Evolutionary conservation across 1,140 invertebrate species (phyloP).

Genomic region (Papilio aristodemus): DNA sequence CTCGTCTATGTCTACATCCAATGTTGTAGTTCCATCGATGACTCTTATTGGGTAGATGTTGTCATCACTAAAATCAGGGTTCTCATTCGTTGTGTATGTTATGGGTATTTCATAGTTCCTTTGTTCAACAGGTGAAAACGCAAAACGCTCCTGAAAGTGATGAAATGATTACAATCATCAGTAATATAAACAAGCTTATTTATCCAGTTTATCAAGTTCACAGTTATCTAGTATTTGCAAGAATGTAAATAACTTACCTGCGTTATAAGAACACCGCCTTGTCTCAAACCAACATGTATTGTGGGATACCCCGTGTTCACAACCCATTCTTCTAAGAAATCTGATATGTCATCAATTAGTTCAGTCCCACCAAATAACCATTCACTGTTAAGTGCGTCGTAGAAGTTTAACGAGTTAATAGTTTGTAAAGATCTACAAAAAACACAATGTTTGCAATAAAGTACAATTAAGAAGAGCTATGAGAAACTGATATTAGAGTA

Average conservation of each 20-base stretch:
- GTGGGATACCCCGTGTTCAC: slow-evolving; percentile 83
- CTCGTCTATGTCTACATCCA: slow-evolving; percentile 49
- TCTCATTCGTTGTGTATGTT: slow-evolving; percentile 55
- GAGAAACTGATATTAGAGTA: no score
- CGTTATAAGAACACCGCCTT: slow-evolving; percentile 54
- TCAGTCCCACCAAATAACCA: slow-evolving; percentile 37
- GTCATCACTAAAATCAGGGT: slow-evolving; percentile 51
- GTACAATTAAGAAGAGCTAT: no score
- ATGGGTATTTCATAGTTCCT: slow-evolving; percentile 54
- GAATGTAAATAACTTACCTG: slow-evolving; percentile 46
- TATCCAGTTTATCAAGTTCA: no score
- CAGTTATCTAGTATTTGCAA: background rate
- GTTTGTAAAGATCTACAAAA: slow-evolving; percentile 49
- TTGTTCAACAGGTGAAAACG: slow-evolving; percentile 40
- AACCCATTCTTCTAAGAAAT: slow-evolving; percentile 83
- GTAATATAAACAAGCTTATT: no score
- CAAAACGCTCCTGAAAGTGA: slow-evolving; percentile 58
- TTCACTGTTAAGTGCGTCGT: slow-evolving; percentile 52
- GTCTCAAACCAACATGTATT: slow-evolving; percentile 60
- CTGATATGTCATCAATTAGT: slow-evolving; percentile 60
- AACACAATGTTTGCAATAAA: background rate
- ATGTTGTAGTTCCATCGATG: slow-evolving; percentile 45
- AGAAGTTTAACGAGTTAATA: slow-evolving; percentile 52
- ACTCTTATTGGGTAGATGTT: slow-evolving; percentile 46
- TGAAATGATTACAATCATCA: no score